Evolutionary conservation across 2,113 vertebrate genomes (phyloP).

Genomic region (Cinclus cinclus): DNA sequence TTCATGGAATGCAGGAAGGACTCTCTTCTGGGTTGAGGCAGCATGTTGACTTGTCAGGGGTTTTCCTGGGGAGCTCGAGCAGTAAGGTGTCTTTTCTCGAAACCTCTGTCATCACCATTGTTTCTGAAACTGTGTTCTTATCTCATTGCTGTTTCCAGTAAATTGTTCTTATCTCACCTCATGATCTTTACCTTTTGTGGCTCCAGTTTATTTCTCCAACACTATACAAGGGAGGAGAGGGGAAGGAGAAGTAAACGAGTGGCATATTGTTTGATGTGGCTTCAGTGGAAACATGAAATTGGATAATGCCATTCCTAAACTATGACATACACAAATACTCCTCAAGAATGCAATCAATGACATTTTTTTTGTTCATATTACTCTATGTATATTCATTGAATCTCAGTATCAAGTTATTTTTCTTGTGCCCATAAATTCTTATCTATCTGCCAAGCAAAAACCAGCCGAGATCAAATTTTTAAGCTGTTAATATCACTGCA

Average conservation of each 20-base stretch:
- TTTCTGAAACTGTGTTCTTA: neutral
- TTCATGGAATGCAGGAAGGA: neutral
- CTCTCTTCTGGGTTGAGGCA: rapidly evolving
- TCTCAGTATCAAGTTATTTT: neutral
- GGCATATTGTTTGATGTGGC: neutral
- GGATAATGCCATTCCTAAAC: neutral
- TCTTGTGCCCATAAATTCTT: neutral
- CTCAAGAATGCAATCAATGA: neutral
- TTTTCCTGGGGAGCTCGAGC: neutral
- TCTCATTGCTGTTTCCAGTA: neutral
- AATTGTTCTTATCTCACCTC: neutral
- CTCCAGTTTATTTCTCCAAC: neutral
- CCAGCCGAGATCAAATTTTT: neutral
- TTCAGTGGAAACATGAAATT: neutral
- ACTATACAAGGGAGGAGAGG: neutral
- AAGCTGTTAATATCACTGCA: neutral
- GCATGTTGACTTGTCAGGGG: neutral
- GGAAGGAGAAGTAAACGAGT: rapidly evolving
- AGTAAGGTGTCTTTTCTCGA: neutral
- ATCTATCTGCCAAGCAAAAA: neutral
- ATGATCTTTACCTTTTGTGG: neutral
- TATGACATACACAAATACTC: neutral
- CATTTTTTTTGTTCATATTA: neutral
- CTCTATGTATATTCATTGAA: neutral
- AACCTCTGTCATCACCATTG: neutral